These are phyloP conservation scores for Limenitis camilla DNA, from an alignment of 2,888 invertebrate genomes.

Conservation along the genomic window DNA sequence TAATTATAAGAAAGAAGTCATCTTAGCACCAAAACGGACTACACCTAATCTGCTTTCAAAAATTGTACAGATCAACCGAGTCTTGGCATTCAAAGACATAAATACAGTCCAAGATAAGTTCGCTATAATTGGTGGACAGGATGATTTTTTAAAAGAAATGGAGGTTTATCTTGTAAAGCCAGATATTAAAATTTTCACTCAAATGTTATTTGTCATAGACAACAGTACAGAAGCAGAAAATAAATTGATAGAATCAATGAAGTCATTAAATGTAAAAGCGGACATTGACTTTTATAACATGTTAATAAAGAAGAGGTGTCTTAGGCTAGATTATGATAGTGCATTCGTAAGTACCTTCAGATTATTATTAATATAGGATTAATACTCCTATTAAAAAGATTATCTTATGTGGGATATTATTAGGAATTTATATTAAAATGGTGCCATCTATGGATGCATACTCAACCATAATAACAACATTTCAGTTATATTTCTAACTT, in stretches of 20 bases:
- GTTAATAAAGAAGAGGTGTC: constrained; percentile 86
- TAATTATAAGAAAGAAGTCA: constrained; percentile 13
- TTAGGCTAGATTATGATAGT: constrained; percentile 78
- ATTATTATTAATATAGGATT: neutral
- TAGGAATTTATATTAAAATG: too few species aligned
- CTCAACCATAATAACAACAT: too few species aligned
- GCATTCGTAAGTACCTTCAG: constrained; percentile 77
- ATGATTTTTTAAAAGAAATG: constrained; percentile 86
- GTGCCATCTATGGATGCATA: too few species aligned
- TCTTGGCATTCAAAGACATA: constrained; percentile 75
- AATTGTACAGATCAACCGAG: constrained; percentile 75
- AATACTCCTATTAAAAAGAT: neutral
- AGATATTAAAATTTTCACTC: constrained; percentile 85
- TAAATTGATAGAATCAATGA: constrained; percentile 77
- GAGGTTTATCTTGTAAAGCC: constrained; percentile 77
- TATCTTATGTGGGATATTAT: too few species aligned
- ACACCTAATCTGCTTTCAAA: constrained; percentile 80
- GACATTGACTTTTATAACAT: constrained; percentile 91
- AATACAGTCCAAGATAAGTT: constrained; percentile 78
- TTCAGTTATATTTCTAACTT: too few species aligned
- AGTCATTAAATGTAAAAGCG: constrained; percentile 72
- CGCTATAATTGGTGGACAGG: constrained; percentile 84
- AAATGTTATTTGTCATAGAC: constrained; percentile 83
- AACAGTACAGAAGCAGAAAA: constrained; percentile 79
- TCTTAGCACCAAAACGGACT: constrained; percentile 29